These are phyloP conservation scores for Aricia agestis DNA, from an alignment of 1,140 invertebrate species.

Conservation along the genomic window DNA sequence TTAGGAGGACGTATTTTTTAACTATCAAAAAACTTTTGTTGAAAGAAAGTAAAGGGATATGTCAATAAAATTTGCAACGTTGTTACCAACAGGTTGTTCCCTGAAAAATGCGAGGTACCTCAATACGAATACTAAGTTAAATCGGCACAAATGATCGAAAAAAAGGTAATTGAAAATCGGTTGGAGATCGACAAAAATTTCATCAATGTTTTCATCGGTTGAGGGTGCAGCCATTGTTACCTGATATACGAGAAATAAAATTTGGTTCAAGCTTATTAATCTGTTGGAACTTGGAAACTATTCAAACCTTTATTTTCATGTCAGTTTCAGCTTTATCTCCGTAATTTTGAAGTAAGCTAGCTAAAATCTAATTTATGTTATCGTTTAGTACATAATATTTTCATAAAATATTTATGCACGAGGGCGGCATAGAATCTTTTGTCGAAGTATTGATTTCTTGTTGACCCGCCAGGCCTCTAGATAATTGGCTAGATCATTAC, in stretches of 20 bases:
- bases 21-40: background rate
- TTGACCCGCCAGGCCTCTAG: constrained; percentile 1
- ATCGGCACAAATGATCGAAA: background rate
- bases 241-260: background rate
- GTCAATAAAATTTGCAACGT: background rate
- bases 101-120: background rate
- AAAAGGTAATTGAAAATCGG: background rate
- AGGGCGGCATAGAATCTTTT: background rate
- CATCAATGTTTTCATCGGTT: background rate
- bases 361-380: too few relatives aligned
- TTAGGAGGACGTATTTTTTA: background rate
- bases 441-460: constrained; percentile 11
- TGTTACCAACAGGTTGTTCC: background rate
- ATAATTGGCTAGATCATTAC: constrained; percentile 32
- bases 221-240: background rate
- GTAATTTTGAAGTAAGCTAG: too few relatives aligned
- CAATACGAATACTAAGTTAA: constrained; percentile 7
- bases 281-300: background rate
- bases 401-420: background rate
- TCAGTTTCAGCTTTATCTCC: too few relatives aligned
- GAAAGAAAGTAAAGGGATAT: background rate
- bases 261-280: too few relatives aligned
- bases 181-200: background rate
- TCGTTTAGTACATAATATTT: background rate
- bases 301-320: background rate